Conservation (phyloP, 2,888 invertebrate genomes). For the Torymus texanus region DNA sequence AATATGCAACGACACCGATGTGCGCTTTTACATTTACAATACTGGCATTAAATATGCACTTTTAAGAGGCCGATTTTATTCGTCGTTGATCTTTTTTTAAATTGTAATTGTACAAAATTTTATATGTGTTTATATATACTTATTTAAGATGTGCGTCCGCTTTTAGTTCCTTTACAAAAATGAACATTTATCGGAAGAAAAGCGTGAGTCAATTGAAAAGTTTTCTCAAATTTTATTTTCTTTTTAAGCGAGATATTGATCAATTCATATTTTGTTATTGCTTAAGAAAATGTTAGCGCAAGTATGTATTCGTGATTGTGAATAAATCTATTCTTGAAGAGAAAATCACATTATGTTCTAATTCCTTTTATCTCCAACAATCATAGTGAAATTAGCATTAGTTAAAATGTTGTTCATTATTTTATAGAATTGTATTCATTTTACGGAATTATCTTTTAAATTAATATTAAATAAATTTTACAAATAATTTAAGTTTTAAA, state of each 20-base stretch:
- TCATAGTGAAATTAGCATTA: too few species aligned
- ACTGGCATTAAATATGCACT: slow-evolving; percentile 18
- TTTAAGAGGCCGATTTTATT: slow-evolving; percentile 13
- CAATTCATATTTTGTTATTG: slow-evolving; percentile 14
- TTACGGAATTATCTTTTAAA: too few species aligned
- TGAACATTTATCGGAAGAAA: neutral
- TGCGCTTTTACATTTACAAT: neutral
- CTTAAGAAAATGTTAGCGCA: slow-evolving; percentile 16
- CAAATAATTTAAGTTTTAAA: too few species aligned
- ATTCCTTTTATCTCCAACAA: too few species aligned
- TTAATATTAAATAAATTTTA: too few species aligned
- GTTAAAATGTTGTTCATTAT: too few species aligned
- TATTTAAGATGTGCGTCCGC: neutral
- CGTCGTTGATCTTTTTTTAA: neutral
- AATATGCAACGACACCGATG: neutral
- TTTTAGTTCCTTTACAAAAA: neutral
- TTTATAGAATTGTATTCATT: too few species aligned
- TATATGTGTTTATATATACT: neutral
- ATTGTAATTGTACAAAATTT: neutral
- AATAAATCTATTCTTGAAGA: slow-evolving; percentile 53
- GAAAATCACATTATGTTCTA: neutral
- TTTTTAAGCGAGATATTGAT: slow-evolving; percentile 1
- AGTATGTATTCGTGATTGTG: slow-evolving; percentile 46
- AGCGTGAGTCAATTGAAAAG: neutral
- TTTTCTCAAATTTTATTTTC: slow-evolving; percentile 3